Conservation (phyloP, 2,113 vertebrate genomes). For the Penelope pileata region DNA sequence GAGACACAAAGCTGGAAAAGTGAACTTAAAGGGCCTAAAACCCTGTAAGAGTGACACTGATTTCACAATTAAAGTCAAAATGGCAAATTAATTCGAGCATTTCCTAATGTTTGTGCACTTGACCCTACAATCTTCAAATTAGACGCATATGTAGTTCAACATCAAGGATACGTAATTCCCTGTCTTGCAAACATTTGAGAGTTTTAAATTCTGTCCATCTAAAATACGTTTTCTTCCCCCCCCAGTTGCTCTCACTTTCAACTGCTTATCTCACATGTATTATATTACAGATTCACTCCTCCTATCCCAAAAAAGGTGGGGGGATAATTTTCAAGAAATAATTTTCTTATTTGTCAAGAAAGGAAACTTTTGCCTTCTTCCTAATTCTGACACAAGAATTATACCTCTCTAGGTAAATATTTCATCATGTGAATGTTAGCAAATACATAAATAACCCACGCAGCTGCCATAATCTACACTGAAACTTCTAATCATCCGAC, state of each 20-base stretch:
- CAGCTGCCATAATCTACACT: neutral
- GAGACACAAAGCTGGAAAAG: neutral
- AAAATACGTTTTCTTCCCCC: neutral
- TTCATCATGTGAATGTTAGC: neutral
- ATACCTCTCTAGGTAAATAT: neutral
- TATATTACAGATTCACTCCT: neutral
- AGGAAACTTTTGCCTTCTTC: neutral
- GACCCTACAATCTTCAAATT: neutral
- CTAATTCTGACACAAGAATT: neutral
- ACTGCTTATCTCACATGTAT: neutral
- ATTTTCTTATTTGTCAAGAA: neutral
- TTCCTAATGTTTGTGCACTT: neutral
- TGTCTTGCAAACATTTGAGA: neutral
- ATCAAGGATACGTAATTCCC: neutral
- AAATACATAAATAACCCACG: neutral
- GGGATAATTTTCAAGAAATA: neutral
- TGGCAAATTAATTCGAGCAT: neutral
- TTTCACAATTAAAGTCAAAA: neutral
- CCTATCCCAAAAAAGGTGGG: neutral
- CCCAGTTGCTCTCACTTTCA: neutral
- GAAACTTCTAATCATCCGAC: no score
- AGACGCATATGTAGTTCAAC: neutral
- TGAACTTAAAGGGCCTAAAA: neutral
- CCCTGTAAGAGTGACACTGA: neutral
- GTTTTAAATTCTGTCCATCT: neutral